Conservation (phyloP, 2,888 invertebrate genomes). For the Nymphalis polychloros region DNA sequence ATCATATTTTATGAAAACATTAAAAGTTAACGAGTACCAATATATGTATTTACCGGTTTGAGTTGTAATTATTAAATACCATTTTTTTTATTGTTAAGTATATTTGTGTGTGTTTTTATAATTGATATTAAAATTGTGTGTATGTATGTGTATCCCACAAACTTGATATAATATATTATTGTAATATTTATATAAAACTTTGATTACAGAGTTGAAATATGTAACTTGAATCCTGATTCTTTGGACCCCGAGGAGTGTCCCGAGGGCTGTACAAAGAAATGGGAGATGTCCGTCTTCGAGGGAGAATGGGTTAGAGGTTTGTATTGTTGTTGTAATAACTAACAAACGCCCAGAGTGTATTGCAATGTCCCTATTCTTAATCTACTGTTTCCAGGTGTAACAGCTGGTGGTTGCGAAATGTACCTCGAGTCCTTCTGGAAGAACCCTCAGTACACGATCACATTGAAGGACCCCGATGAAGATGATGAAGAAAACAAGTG, state of each 20-base stretch:
- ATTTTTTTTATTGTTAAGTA: too few relatives aligned
- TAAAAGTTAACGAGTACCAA: too few relatives aligned
- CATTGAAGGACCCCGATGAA: constrained; percentile 92
- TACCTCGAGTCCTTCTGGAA: constrained; percentile 93
- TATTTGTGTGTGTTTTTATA: too few relatives aligned
- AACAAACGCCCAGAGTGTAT: too few relatives aligned
- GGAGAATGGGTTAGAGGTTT: constrained; percentile 94
- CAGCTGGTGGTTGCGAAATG: constrained; percentile 98
- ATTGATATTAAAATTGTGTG: too few relatives aligned
- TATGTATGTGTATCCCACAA: too few relatives aligned
- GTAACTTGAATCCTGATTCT: constrained; percentile 97
- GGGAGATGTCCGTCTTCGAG: constrained; percentile 96
- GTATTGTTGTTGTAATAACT: not conserved
- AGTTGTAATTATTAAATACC: too few relatives aligned
- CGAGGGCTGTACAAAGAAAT: constrained; percentile 88
- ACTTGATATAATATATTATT: too few relatives aligned
- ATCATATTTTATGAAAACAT: too few relatives aligned
- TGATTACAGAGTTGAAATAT: constrained; percentile 89
- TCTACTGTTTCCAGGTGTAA: constrained; percentile 80
- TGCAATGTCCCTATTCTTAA: too few relatives aligned
- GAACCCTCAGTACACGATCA: constrained; percentile 96
- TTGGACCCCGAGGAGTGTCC: constrained; percentile 88
- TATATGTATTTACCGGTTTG: too few relatives aligned
- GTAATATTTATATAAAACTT: not conserved
- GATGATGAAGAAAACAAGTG: constrained; percentile 93